These are phyloP conservation scores for Lophochroa leadbeateri DNA, from an alignment of 2,113 vertebrate species.

Conservation along the genomic window DNA sequence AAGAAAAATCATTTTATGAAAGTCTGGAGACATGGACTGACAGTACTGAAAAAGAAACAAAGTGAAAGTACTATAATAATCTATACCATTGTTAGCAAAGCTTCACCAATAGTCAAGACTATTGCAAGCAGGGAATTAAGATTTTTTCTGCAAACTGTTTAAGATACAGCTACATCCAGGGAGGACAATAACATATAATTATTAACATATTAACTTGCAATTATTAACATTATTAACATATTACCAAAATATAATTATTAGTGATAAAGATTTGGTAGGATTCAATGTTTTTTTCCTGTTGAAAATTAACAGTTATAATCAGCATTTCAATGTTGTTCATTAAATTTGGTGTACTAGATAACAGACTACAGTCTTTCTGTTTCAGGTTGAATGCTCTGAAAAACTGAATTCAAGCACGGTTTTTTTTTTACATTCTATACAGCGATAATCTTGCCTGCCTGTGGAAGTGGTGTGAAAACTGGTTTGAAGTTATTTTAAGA, in stretches of 20 bases:
- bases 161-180: background rate
- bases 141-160: background rate
- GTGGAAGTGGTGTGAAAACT: background rate
- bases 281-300: background rate
- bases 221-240: background rate
- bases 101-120: background rate
- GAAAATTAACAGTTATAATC: background rate
- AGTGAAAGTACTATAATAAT: background rate
- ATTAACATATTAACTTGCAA: background rate
- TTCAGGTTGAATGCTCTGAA: background rate
- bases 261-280: background rate
- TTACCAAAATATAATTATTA: background rate
- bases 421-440: background rate
- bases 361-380: background rate
- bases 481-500: background rate
- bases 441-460: background rate
- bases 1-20: slow-evolving; percentile 11
- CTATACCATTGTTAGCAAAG: background rate
- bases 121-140: background rate
- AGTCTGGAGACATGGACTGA: background rate
- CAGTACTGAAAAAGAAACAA: background rate
- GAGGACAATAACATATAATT: background rate
- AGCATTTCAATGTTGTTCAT: background rate
- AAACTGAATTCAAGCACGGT: background rate
- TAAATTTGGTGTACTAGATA: background rate